These are phyloP conservation scores for Liparis tanakae DNA, from an alignment of 2,797 vertebrate genomes.

Conservation along the genomic window DNA sequence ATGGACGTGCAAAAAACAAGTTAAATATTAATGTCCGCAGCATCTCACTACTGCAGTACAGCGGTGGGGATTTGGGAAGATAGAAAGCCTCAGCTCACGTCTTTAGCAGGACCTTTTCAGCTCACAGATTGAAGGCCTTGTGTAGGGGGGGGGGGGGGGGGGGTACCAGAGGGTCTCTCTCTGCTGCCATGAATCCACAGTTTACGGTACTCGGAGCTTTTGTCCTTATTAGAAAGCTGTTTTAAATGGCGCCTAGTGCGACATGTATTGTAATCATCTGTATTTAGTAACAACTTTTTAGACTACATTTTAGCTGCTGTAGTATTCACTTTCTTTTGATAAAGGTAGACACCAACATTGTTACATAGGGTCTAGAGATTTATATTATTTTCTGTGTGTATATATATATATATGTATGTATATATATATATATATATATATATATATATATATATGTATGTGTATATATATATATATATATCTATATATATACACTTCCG, in stretches of 20 bases:
- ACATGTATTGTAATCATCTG: slow-evolving; percentile 3
- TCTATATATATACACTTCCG: too few relatives aligned
- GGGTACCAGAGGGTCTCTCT: slow-evolving; percentile 22
- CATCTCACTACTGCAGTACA: slow-evolving; percentile 10
- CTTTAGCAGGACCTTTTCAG: slow-evolving; percentile 36
- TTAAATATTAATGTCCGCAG: slow-evolving; percentile 27
- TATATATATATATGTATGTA: too few relatives aligned
- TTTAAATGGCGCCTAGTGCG: slow-evolving; percentile 7
- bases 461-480: too few relatives aligned
- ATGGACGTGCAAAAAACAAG: slow-evolving; percentile 6
- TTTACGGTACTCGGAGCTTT: slow-evolving; percentile 40
- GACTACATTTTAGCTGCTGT: background rate
- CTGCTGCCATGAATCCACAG: slow-evolving; percentile 63
- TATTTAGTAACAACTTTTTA: background rate
- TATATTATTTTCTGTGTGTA: too few relatives aligned
- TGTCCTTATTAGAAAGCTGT: slow-evolving; percentile 8
- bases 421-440: too few relatives aligned
- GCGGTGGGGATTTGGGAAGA: slow-evolving; percentile 11
- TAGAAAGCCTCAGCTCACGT: slow-evolving; percentile 1
- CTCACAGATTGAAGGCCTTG: slow-evolving; percentile 47
- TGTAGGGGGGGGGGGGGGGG: slow-evolving; percentile 22
- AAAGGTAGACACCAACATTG: background rate
- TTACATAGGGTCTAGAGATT: background rate
- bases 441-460: too few relatives aligned
- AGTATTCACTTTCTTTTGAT: background rate